Conservation (phyloP, 1,140 invertebrate genomes). For the Drosophila grimshawi region DNA sequence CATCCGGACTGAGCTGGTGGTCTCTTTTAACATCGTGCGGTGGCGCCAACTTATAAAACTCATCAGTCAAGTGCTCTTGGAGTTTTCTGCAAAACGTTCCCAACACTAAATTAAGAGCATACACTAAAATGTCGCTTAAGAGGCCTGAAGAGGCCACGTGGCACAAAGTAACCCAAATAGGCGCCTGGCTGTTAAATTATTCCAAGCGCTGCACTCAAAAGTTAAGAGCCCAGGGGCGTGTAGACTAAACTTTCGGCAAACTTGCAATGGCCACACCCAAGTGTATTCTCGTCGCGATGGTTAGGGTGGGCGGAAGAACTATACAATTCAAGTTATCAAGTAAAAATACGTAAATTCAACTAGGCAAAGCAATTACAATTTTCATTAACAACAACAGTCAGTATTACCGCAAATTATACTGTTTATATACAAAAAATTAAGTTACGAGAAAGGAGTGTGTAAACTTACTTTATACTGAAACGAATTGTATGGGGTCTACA, state of each 20-base stretch:
- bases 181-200: slow-evolving; percentile 55
- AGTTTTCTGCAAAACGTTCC: slow-evolving; percentile 54
- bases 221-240: slow-evolving; percentile 34
- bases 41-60: slow-evolving; percentile 48
- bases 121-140: slow-evolving; percentile 45
- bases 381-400: slow-evolving; percentile 16
- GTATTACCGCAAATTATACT: neutral
- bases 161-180: slow-evolving; percentile 27
- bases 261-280: slow-evolving; percentile 34
- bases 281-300: slow-evolving; percentile 7
- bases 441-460: neutral
- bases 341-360: slow-evolving; percentile 6
- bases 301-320: neutral
- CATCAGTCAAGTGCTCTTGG: slow-evolving; percentile 62
- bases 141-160: slow-evolving; percentile 35
- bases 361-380: slow-evolving; percentile 35
- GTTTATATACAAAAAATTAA: neutral
- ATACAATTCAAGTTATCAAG: slow-evolving; percentile 9
- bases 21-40: slow-evolving; percentile 3
- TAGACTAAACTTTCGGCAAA: slow-evolving; percentile 44
- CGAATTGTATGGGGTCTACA: no score
- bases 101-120: slow-evolving; percentile 63
- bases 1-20: neutral
- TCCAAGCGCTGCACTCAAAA: slow-evolving; percentile 49
- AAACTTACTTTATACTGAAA: no score